phyloP scores from a whole-genome alignment of 2,888 invertebrate species.

The Polymixis flavicincta region DNA sequence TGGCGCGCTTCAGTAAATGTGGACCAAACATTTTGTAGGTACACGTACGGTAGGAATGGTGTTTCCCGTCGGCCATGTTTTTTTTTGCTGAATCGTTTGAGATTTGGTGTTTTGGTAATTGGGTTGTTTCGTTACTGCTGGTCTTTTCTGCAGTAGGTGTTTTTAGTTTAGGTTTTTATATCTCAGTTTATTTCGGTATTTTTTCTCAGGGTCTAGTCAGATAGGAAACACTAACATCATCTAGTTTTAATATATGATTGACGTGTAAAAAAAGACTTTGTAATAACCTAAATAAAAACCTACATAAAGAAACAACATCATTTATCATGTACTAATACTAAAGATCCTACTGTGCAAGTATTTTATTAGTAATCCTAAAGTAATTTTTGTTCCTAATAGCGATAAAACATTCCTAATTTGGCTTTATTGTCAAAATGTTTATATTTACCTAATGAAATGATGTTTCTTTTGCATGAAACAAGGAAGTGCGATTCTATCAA shows the following conservation, averaged over 20 bases:
- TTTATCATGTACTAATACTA: neutral
- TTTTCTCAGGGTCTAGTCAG: neutral
- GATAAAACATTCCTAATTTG: neutral
- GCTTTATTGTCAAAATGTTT: neutral
- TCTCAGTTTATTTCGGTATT: neutral
- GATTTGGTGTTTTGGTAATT: slow-evolving; percentile 27
- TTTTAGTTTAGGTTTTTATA: neutral
- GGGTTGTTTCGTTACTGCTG: slow-evolving; percentile 1
- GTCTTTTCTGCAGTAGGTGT: neutral
- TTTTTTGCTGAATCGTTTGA: slow-evolving; percentile 31
- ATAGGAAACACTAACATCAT: neutral
- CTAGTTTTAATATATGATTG: neutral
- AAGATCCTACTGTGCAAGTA: neutral
- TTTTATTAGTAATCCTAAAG: neutral
- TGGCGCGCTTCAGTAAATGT: slow-evolving; percentile 56
- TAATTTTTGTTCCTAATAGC: neutral
- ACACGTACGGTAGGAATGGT: slow-evolving; percentile 30
- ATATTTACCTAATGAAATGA: neutral
- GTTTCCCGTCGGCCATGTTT: slow-evolving; percentile 33
- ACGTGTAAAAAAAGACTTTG: too few species aligned
- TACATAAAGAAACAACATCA: too few species aligned
- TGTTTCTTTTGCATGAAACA: neutral
- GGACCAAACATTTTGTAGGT: slow-evolving; percentile 51
- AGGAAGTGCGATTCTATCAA: neutral
- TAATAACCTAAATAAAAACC: too few species aligned